Evolutionary conservation across 2,113 vertebrate species (phyloP), one percentile per base, ranked within the genome.

Genomic region (Microcebus lehilahytsara): DNA sequence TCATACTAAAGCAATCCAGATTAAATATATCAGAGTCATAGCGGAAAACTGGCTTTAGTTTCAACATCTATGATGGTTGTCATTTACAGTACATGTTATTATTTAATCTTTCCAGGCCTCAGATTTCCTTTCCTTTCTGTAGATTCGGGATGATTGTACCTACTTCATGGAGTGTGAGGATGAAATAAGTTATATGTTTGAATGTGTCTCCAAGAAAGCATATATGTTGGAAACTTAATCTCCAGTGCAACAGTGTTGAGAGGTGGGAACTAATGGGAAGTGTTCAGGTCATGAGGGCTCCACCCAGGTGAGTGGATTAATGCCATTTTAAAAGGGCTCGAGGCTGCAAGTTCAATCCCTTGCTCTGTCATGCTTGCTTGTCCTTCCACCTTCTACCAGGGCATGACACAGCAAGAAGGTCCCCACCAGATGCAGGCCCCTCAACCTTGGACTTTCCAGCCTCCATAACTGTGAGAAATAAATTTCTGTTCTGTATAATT

Each of bases 21-120:
- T 53, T 67, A 86, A 81, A 42, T 89, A 66, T 64, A 13, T 84
- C 34, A 88, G 60, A 49, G 62, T 64, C 25, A 10, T 66, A 66
- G 85, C 6, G 60, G 85, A 92, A 94, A 80, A 71, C 8, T 16
- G 79, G 66, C 32, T 81, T 42, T 94, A 80, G 75, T 93, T 93
- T 81, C 72, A 85, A 40, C 22, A 0, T 81, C 72, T 83, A 17
- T 75, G n/a, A 22, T 23, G 32, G 37, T 56, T 80, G 51, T 56
- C 80, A 27, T 58, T 94, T 69, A 80, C 13, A 27, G 16, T 89
- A 83, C n/a, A 20, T 56, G 40, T 60, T 92, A 49, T n/a, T 85
- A n/a, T 78, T 71, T 78, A 42, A 66, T 67, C 74, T 94, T 42
- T 71, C 5, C 5, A 85, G 60, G 12, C 6, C 53, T 89, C 42